These are phyloP conservation scores for Luidia sarsii DNA, from an alignment of 53 echinoderm and acorn worm genomes.

Conservation along the genomic window DNA sequence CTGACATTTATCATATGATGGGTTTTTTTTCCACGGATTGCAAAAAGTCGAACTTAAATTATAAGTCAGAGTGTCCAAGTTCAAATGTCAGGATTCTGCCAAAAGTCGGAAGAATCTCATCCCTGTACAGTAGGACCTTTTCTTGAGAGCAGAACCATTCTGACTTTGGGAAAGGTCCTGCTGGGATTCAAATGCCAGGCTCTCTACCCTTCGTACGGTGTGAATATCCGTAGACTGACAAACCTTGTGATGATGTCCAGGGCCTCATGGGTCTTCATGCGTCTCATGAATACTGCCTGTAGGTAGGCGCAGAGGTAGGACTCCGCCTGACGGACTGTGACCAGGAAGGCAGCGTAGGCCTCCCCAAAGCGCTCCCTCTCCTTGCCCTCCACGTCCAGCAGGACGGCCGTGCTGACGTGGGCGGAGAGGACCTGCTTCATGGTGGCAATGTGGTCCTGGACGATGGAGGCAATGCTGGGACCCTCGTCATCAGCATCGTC, in stretches of 20 bases:
- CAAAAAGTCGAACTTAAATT: no score
- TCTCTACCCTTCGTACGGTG: neutral
- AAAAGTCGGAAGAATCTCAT: no score
- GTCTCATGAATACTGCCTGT: slow-evolving; percentile 89
- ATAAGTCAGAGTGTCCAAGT: no score
- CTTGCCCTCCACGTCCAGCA: slow-evolving; percentile 94
- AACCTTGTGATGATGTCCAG: slow-evolving; percentile 87
- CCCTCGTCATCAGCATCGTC: slow-evolving; percentile 75
- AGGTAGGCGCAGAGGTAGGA: slow-evolving; percentile 87
- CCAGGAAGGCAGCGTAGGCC: slow-evolving; percentile 80
- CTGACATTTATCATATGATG: no score
- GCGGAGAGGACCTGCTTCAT: slow-evolving; percentile 81
- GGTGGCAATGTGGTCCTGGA: slow-evolving; percentile 83
- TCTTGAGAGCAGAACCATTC: neutral
- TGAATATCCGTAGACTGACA: neutral
- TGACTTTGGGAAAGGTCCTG: no score
- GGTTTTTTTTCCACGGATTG: no score
- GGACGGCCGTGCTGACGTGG: slow-evolving; percentile 78
- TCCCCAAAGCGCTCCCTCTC: slow-evolving; percentile 84
- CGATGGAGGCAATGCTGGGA: slow-evolving; percentile 84
- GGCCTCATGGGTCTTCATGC: slow-evolving; percentile 95
- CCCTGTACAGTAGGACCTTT: neutral
- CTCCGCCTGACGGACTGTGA: slow-evolving; percentile 89
- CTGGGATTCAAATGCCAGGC: no score
- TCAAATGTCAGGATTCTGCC: no score